A percentile compares a stretch with the other conserved stretches of the same genome.
Conservation (phyloP, 2,113 vertebrate genomes). For the Oncorhynchus keta region DNA sequence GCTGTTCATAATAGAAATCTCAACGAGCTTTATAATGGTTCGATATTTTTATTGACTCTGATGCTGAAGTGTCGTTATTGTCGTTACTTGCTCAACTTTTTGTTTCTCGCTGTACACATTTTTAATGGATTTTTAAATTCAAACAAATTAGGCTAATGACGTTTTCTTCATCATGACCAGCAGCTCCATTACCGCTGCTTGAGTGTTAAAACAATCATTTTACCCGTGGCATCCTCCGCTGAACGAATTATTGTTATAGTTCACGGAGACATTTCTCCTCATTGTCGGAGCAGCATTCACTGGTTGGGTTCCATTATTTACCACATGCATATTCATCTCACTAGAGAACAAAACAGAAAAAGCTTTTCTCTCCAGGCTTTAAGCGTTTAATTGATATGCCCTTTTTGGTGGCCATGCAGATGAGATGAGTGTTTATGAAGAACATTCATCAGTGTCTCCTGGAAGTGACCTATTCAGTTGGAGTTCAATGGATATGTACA, state of each 20-base stretch:
- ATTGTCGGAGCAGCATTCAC: not conserved
- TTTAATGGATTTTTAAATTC: slow-evolving; percentile 50
- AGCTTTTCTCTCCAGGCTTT: not conserved
- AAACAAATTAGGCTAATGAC: slow-evolving; percentile 58
- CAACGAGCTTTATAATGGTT: too few relatives aligned
- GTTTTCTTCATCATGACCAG: slow-evolving; percentile 41
- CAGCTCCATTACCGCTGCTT: slow-evolving; percentile 46
- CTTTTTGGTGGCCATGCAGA: not conserved
- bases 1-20: not conserved
- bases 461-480: not conserved
- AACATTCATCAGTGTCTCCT: not conserved
- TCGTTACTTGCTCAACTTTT: slow-evolving; percentile 14
- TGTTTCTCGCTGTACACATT: slow-evolving; percentile 29
- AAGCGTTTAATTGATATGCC: not conserved
- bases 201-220: slow-evolving; percentile 37
- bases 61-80: slow-evolving; percentile 11
- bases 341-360: not conserved
- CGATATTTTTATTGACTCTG: slow-evolving; percentile 4
- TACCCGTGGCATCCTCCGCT: not conserved
- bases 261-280: not conserved
- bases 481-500: not conserved
- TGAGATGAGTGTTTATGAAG: not conserved
- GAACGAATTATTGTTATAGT: too few relatives aligned
- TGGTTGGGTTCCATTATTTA: not conserved
- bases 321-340: not conserved